Evolutionary conservation across 2,797 vertebrate genomes (phyloP), one percentile per base, ranked within the genome.

Genomic region (Lutjanus argentimaculatus): DNA sequence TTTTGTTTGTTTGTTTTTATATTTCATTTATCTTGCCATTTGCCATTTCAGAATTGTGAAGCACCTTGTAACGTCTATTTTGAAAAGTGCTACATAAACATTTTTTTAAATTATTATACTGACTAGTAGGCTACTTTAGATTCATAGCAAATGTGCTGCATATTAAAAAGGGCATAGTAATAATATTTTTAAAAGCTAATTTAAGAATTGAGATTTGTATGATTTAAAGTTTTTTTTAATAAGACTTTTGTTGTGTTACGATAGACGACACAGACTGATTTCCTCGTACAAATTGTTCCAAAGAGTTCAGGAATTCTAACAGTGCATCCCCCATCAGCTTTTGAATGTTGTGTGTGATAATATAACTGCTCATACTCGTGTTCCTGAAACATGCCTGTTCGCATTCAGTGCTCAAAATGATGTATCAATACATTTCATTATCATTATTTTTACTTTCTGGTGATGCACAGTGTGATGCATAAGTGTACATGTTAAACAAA

Each of bases 321-420:
- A 7, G 6, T 9, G 15, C 15, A 46, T 66, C 16, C 25, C 25
- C 52, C 14, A 43, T 74, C 65, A 45, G 25, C 6, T 40, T 58
- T 51, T 56, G n/a, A 12, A 49, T 19, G n/a, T 15, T 58, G 58
- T 80, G 12, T 70, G 40, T 71, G 8, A 64, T 69, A n/a, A 49
- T 16, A 17, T 21, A 56, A 65, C 48, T 64, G 3, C 25, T 56
- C 48, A 3, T 36, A 6, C 45, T 68, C 17, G 30, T 61, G 8
- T 51, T 3, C 7, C 30, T 49, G 4, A 64, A 59, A 71, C 36
- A 58, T 21, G 22, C 3, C 1, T 57, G 13, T 16, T 30, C 8
- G 64, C 3, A 45, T 16, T 13, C 19, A 48, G 8, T 73, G 16
- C 16, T 61, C 1, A 17, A 53, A 46, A 65, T 49, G 17, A 45